Conservation (phyloP, 2,888 invertebrate species). For the Scaptomyza caliginosa region DNA sequence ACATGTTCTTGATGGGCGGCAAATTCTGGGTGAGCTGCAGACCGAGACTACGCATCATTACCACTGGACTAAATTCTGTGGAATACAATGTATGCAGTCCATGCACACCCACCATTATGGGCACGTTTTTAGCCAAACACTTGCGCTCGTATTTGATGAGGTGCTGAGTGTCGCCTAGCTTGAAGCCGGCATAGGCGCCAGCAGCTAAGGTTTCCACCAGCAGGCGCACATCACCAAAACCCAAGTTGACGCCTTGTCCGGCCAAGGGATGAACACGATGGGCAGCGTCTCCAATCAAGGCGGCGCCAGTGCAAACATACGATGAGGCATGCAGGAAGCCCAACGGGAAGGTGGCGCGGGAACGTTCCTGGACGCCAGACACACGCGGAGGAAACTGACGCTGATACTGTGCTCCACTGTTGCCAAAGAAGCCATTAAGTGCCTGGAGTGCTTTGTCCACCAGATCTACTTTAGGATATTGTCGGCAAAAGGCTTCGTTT, state of each 20-base stretch:
- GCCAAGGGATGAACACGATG: slow-evolving; percentile 98
- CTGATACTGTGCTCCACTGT: slow-evolving; percentile 75
- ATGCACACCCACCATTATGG: slow-evolving; percentile 94
- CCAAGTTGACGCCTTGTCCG: slow-evolving; percentile 98
- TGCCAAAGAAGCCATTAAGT: slow-evolving; percentile 83
- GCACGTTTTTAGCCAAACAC: slow-evolving; percentile 94
- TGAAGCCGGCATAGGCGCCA: slow-evolving; percentile 89
- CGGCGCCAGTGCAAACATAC: slow-evolving; percentile 92
- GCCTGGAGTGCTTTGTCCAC: slow-evolving; percentile 84
- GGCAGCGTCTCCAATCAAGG: slow-evolving; percentile 94
- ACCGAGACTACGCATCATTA: slow-evolving; percentile 92
- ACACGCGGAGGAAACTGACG: slow-evolving; percentile 83
- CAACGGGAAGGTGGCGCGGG: slow-evolving; percentile 94
- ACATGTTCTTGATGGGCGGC: slow-evolving; percentile 87
- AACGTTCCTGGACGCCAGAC: slow-evolving; percentile 75
- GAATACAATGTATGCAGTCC: slow-evolving; percentile 93
- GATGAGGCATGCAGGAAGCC: slow-evolving; percentile 95
- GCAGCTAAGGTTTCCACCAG: slow-evolving; percentile 89
- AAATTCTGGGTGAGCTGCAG: slow-evolving; percentile 92
- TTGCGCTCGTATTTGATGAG: slow-evolving; percentile 92
- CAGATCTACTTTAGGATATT: slow-evolving; percentile 80
- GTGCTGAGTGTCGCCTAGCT: slow-evolving; percentile 89
- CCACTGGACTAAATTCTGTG: slow-evolving; percentile 89
- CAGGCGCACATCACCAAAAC: slow-evolving; percentile 95
- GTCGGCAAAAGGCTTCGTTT: slow-evolving; percentile 89